Conservation (phyloP, 92 coral and sea anemone species). For the Micromussa lordhowensis region DNA sequence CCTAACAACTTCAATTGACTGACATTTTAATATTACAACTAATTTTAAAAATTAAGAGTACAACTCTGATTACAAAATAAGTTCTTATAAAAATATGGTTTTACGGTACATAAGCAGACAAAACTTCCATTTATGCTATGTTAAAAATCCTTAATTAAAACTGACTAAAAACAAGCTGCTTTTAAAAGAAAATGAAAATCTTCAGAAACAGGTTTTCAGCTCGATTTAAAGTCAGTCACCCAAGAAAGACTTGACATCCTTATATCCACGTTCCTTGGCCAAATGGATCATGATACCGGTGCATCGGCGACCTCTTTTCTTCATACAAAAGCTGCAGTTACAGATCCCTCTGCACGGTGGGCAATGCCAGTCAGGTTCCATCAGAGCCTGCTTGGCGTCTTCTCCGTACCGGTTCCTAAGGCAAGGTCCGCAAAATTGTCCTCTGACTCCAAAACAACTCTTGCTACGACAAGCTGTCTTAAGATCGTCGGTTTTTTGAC, state of each 20-base stretch:
- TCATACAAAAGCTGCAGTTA: conserved; percentile 98
- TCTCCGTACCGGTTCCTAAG: conserved; percentile 95
- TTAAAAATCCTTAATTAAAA: too few species aligned
- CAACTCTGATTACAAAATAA: too few species aligned
- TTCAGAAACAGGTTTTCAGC: neutral
- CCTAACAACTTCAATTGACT: too few species aligned
- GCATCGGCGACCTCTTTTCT: conserved; percentile 88
- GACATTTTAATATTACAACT: too few species aligned
- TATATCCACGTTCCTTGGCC: conserved; percentile 84
- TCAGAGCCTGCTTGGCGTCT: conserved; percentile 88
- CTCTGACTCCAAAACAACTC: conserved; percentile 85
- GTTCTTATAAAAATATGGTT: too few species aligned
- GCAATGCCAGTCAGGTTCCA: conserved; percentile 89
- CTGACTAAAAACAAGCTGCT: too few species aligned
- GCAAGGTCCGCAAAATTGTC: conserved; percentile 99
- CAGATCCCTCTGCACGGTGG: conserved; percentile 96
- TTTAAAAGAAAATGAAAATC: too few species aligned
- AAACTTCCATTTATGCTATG: too few species aligned
- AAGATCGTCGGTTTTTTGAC: conserved; percentile 96
- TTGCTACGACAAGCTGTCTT: conserved; percentile 83
- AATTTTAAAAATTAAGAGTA: too few species aligned
- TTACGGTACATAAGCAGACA: too few species aligned
- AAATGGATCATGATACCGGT: conserved; percentile 90
- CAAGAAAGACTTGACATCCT: conserved; percentile 87
- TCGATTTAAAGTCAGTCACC: conserved; percentile 66